Base-by-base conservation (phyloP, 2,888 invertebrate species). In the Portevinia maculata region DNA sequence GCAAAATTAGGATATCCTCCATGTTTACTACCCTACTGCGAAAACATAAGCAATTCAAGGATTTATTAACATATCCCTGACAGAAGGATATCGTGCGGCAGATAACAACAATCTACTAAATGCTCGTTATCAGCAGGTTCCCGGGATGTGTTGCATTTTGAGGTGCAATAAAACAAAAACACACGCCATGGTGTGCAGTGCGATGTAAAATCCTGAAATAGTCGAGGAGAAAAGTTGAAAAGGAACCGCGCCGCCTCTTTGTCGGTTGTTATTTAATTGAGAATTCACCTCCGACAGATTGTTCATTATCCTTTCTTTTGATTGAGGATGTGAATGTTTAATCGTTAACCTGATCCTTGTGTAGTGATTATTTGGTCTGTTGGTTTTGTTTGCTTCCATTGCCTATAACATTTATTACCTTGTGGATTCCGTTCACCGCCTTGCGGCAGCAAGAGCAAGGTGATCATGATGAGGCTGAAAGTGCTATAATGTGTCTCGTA, bases 1-100 rank as follows among this genome's bases (percentile, higher is more conserved):
- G n/a, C 32, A 74, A 76, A 78, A 83, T 78, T 83, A 78, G 78
- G 71, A 71, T 67, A 67, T 73, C 65, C 65, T 52, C 6, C 46
- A 37, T 60, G 67, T 78, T 67, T 52, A 71, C 46, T 70, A 64
- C 55, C 44, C 44, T 34, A 50, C 37, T 41, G 57, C 37, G 62
- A 62, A 69, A 32, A 13, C 46, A 32, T 52, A 62, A 73, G 60
- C 60, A 60, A 69, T 67, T 57, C 37, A 46, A 37, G 11, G 62
- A 75, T 75, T 75, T 79, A 74, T 74, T 60, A 46, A 60, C 67
- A 28, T 59, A 50, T 34, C 71, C n/a, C n/a, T n/a, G 62, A 13
- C 13, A 7, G 37, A 75, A 60, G 70, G 70, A 53, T 81, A 59
- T 48, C 46, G 24, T 17, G 39, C 50, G n/a, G n/a, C 9, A 21